phyloP scores from a whole-genome alignment of 2,888 invertebrate species.

The Lottia gigantea region DNA sequence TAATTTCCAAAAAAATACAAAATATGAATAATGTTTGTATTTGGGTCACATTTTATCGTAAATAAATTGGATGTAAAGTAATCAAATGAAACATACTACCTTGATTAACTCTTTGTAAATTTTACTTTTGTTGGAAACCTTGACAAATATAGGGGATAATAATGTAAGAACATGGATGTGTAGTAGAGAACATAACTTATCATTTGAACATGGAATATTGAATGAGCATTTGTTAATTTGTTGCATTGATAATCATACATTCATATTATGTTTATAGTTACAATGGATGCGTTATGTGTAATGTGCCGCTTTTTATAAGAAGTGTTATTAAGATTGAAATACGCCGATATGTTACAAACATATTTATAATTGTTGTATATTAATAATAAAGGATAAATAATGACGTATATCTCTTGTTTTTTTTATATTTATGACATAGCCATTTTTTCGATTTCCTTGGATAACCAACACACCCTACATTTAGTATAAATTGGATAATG shows the following conservation, averaged over 20 bases:
- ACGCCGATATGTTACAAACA: background rate
- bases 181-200: background rate
- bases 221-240: background rate
- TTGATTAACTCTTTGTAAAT: too few species aligned
- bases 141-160: background rate
- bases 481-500: too few species aligned
- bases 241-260: background rate
- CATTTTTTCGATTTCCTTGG: too few species aligned
- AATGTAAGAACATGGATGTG: background rate
- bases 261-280: background rate
- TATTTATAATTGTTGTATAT: slow-evolving; percentile 4
- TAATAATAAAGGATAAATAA: background rate
- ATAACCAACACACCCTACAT: too few species aligned
- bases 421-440: too few species aligned
- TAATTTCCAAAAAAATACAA: too few species aligned
- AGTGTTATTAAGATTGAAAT: background rate
- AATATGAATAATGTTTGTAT: too few species aligned
- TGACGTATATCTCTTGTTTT: too few species aligned
- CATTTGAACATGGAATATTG: background rate
- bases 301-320: slow-evolving; percentile 3
- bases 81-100: too few species aligned
- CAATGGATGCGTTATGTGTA: background rate
- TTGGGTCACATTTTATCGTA: too few species aligned
- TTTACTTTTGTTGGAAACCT: too few species aligned
- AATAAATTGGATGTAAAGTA: too few species aligned